A percentile compares a stretch with the other conserved stretches of the same genome.
Conservation (phyloP, 2,888 invertebrate genomes). For the Helobdella robusta region DNA sequence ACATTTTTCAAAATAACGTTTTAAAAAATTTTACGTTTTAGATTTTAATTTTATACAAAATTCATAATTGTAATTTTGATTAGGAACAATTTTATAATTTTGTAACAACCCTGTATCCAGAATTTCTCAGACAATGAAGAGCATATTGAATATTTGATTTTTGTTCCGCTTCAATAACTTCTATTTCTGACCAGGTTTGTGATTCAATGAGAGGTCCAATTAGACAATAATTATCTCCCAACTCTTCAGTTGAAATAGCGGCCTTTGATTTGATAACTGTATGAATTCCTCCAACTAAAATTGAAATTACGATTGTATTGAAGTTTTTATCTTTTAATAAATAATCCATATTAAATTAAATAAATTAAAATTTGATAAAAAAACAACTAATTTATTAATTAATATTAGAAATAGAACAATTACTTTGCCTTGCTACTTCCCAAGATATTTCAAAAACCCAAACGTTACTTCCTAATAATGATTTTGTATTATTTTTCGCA, state of each 20-base stretch:
- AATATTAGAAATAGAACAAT: not conserved
- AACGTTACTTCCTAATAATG: constrained; percentile 59
- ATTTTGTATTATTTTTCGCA: constrained; percentile 25
- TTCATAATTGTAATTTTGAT: no score
- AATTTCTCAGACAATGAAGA: constrained; percentile 54
- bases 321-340: not conserved
- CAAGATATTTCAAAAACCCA: constrained; percentile 97
- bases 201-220: constrained; percentile 88
- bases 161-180: constrained; percentile 66
- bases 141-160: constrained; percentile 45
- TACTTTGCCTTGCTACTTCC: constrained; percentile 98
- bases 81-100: no score
- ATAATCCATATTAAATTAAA: not conserved
- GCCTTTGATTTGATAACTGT: constrained; percentile 97
- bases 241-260: constrained; percentile 86
- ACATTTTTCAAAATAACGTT: no score
- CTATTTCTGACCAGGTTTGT: constrained; percentile 86
- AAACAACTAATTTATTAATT: no score
- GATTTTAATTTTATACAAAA: no score
- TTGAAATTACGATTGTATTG: not conserved
- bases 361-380: no score
- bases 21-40: no score
- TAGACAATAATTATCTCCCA: constrained; percentile 93
- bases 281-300: constrained; percentile 91
- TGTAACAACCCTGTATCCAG: constrained; percentile 57